These are phyloP conservation scores for Nematolebias whitei DNA, from an alignment of 2,113 vertebrate genomes.

Conservation along the genomic window DNA sequence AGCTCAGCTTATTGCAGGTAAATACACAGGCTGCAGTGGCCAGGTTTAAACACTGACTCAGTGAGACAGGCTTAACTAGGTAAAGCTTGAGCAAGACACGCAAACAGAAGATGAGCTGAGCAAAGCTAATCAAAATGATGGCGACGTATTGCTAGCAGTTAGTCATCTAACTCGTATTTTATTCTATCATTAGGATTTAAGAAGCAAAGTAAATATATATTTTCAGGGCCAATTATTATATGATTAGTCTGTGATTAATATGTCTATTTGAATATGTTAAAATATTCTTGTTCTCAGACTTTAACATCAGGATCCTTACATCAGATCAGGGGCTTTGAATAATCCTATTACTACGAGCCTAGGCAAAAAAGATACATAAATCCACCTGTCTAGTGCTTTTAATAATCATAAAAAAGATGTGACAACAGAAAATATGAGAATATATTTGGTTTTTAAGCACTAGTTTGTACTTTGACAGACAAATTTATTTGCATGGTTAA, in stretches of 20 bases:
- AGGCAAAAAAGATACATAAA: too few species aligned
- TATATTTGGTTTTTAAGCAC: too few species aligned
- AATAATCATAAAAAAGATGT: too few species aligned
- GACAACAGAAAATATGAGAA: too few species aligned
- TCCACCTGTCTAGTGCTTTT: too few species aligned
- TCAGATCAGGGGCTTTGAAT: too few species aligned
- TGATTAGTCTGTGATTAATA: neutral
- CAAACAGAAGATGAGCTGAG: slow-evolving; percentile 15
- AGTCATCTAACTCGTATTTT: neutral
- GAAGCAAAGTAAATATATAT: neutral
- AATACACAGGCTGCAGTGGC: slow-evolving; percentile 32
- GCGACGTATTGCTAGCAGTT: slow-evolving; percentile 5
- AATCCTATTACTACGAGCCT: too few species aligned
- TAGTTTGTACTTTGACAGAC: too few species aligned
- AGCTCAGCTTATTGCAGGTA: slow-evolving; percentile 45
- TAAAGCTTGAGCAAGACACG: slow-evolving; percentile 36
- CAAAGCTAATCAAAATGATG: slow-evolving; percentile 11
- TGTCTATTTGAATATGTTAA: neutral
- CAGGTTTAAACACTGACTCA: slow-evolving; percentile 34
- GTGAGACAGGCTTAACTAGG: slow-evolving; percentile 30
- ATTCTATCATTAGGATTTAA: neutral
- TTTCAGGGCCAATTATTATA: neutral
- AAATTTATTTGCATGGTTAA: too few species aligned
- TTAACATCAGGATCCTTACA: too few species aligned
- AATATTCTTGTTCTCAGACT: too few species aligned